Conservation (phyloP, 2,888 invertebrate genomes). For the Nebria salina region DNA sequence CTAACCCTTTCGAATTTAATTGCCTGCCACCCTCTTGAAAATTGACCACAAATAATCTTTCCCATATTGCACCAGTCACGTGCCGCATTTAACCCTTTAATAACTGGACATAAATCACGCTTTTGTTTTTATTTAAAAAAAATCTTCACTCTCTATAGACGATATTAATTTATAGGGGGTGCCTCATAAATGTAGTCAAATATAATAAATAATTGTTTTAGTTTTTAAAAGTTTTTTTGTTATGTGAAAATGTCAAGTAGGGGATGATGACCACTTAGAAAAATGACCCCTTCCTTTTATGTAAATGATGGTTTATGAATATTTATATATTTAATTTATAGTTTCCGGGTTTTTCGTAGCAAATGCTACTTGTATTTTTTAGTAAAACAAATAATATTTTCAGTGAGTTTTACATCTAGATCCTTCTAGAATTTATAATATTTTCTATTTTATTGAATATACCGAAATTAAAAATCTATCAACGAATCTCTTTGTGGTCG, state of each 20-base stretch:
- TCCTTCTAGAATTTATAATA: too few relatives aligned
- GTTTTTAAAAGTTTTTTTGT: neutral
- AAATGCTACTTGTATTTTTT: neutral
- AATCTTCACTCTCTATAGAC: constrained; percentile 28
- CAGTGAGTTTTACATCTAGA: too few relatives aligned
- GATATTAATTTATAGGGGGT: constrained; percentile 36
- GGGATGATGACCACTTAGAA: neutral
- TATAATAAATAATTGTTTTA: neutral
- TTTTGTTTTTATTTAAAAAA: constrained; percentile 44
- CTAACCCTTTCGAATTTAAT: neutral
- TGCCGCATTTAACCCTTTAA: constrained; percentile 34
- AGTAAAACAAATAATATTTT: neutral
- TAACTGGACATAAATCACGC: constrained; percentile 40
- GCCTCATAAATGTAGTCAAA: neutral
- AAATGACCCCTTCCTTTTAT: neutral
- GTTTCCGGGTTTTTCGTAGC: neutral
- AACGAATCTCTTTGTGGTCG: neutral
- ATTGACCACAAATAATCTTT: constrained; percentile 33
- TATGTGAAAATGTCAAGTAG: neutral
- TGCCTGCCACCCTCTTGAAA: neutral
- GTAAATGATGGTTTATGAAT: neutral
- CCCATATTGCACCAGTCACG: constrained; percentile 39
- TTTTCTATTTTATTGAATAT: neutral
- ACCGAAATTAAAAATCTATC: neutral
- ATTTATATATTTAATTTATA: neutral